Percentiles rank a stretch among this genome's conserved stretches.
Evolutionary conservation across 2,113 vertebrate genomes (phyloP).

Genomic region (Zingel zingel): DNA sequence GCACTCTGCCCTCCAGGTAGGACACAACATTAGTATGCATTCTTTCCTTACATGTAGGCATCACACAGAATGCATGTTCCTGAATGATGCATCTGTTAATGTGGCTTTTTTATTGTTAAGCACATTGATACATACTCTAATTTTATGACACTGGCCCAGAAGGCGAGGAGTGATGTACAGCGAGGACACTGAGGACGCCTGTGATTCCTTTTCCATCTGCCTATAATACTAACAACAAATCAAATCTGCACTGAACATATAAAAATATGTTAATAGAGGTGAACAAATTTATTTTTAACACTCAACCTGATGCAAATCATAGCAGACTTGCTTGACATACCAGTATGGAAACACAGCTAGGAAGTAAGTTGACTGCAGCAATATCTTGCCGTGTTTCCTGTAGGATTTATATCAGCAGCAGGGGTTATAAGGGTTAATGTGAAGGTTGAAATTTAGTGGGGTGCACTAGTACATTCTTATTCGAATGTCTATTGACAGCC

Average conservation of each 20-base stretch:
- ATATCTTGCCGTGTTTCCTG: not conserved
- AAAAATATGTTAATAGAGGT: not conserved
- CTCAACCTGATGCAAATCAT: not conserved
- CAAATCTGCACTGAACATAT: not conserved
- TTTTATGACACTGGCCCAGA: slow-evolving; percentile 17
- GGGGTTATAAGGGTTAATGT: too few relatives aligned
- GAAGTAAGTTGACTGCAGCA: not conserved
- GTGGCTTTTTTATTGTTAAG: slow-evolving; percentile 19
- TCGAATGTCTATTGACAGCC: too few relatives aligned
- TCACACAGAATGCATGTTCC: not conserved
- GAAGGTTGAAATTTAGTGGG: too few relatives aligned
- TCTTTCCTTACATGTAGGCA: not conserved
- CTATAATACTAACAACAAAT: not conserved
- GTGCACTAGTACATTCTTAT: too few relatives aligned
- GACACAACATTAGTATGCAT: slow-evolving; percentile 24
- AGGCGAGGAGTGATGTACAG: slow-evolving; percentile 14
- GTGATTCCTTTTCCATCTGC: not conserved
- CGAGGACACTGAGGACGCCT: slow-evolving; percentile 1
- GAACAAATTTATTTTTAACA: not conserved
- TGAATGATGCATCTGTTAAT: not conserved
- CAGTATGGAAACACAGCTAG: slow-evolving; percentile 14
- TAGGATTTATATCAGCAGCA: too few relatives aligned
- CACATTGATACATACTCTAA: slow-evolving; percentile 20
- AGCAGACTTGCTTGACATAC: not conserved
- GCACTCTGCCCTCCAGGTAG: slow-evolving; percentile 78